Evolutionary conservation across 2,113 vertebrate genomes (phyloP).

Genomic region (Microtus richardsoni): DNA sequence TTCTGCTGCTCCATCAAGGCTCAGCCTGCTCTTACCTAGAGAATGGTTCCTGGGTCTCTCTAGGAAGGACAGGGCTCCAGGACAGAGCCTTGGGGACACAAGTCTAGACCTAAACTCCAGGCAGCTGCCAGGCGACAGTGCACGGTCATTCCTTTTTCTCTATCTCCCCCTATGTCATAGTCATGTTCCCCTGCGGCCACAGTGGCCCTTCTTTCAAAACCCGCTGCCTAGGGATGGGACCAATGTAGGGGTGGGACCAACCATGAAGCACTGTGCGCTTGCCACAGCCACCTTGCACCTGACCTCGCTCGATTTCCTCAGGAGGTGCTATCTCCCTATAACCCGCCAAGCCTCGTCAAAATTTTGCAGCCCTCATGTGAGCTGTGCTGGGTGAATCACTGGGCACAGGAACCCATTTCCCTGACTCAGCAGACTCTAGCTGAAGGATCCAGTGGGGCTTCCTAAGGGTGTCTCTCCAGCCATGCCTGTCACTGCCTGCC

Average conservation of each 20-base stretch:
- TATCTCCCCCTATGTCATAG: neutral
- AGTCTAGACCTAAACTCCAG: neutral
- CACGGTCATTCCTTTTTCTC: neutral
- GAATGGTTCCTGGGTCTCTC: neutral
- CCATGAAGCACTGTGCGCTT: neutral
- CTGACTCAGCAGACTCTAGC: neutral
- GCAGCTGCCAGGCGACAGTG: neutral
- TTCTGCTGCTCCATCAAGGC: constrained; percentile 16
- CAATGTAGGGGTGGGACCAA: neutral
- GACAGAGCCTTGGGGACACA: neutral
- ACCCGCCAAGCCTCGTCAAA: accelerated
- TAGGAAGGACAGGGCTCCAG: neutral
- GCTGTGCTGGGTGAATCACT: accelerated
- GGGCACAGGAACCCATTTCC: accelerated
- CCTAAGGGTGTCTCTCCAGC: accelerated
- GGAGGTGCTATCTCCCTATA: accelerated
- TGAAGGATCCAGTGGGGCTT: accelerated
- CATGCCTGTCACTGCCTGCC: neutral
- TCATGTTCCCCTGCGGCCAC: neutral
- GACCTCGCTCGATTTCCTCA: accelerated
- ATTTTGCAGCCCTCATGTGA: accelerated
- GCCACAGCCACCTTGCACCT: neutral
- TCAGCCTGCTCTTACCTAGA: neutral
- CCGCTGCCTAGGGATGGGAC: too few relatives aligned
- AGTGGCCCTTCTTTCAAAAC: too few relatives aligned